phyloP scores from a whole-genome alignment of 2,113 vertebrate species.

The Sinocyclocheilus maitianheensis region DNA sequence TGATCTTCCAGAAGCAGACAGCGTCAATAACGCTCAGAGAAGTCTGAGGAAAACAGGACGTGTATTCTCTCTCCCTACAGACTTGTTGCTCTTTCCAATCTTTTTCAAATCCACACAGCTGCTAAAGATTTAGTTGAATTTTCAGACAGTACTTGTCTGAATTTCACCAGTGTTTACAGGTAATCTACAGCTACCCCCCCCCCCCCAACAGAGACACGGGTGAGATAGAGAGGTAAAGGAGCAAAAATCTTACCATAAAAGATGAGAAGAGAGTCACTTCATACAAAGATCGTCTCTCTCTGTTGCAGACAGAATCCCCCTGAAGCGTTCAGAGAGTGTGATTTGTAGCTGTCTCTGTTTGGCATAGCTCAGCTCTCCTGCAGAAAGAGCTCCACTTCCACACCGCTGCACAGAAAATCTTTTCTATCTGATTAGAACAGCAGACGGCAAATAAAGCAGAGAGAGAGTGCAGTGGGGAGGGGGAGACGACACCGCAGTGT shows the following conservation, averaged over 20 bases:
- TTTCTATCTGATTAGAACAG: constrained; percentile 28
- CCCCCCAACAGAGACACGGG: not conserved
- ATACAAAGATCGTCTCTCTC: not conserved
- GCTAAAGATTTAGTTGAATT: not conserved
- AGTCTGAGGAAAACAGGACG: not conserved
- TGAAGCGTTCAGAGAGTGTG: not conserved
- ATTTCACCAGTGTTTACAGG: not conserved
- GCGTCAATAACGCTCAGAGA: not conserved
- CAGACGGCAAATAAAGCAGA: constrained; percentile 19
- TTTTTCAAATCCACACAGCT: not conserved
- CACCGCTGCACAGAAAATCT: constrained; percentile 1
- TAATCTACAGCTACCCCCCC: not conserved
- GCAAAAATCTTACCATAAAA: constrained; percentile 17
- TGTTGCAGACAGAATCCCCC: not conserved
- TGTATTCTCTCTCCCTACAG: not conserved
- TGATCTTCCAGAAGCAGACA: not conserved
- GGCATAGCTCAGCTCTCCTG: constrained; percentile 28
- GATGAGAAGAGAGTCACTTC: not conserved
- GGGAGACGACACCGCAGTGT: not conserved
- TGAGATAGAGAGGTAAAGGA: not conserved
- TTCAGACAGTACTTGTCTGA: not conserved
- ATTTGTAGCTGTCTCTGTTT: constrained; percentile 18
- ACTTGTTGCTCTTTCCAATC: not conserved
- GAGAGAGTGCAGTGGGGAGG: constrained; percentile 21
- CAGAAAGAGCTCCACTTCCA: not conserved